Base-by-base conservation (phyloP, 2,113 vertebrate genomes). In the Centropus unirufus region DNA sequence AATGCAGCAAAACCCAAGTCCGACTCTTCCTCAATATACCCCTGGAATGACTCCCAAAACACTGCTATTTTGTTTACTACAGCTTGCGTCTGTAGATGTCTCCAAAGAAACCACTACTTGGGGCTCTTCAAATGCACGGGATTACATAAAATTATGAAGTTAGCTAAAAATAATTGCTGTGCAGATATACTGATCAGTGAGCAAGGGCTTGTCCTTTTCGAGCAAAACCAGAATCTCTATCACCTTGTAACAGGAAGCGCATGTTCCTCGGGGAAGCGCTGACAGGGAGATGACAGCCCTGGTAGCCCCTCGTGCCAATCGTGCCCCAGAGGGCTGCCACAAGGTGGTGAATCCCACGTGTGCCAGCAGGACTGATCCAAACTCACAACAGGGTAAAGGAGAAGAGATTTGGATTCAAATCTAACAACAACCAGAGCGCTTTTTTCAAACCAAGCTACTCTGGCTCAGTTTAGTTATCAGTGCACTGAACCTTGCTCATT, bases 211-310 rank as follows among this genome's bases (percentile, higher is more conserved):
- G 24, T 23, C 14, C 6, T 61, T 76, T 69, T 42, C 21, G 34
- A 68, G 46, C 5, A 61, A 89, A 91, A 2, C 30, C 20, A 12
- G 49, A 84, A 64, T 18, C 57, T 81, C 39, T 70, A 39, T 30
- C 8, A 34, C 15, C 30, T 70, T 5, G 1, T 52, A 72, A n/a
- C 5, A 40, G 58, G 72, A 72, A 83, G 54, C 12, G 49, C 46
- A 14, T 11, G 11, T 39, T 14, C 1, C 51, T 7, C 2, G 0
- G 27, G 49, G 63, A 89, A 75, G 75, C 0, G 9, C 30, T 62
- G 46, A 54, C 0, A 4, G 21, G 64, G 15, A 81, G 20, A 30
- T 47, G 44, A 76, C n/a, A 90, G 70, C 39, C n/a, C 88, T 3
- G 3, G 39, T 14, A 77, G 51, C 14, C 61, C 42, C 34, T 64